Percentiles rank a stretch among this genome's conserved stretches.
Conservation (phyloP, 1,140 invertebrate genomes). For the Thereuonema tuberculata region DNA sequence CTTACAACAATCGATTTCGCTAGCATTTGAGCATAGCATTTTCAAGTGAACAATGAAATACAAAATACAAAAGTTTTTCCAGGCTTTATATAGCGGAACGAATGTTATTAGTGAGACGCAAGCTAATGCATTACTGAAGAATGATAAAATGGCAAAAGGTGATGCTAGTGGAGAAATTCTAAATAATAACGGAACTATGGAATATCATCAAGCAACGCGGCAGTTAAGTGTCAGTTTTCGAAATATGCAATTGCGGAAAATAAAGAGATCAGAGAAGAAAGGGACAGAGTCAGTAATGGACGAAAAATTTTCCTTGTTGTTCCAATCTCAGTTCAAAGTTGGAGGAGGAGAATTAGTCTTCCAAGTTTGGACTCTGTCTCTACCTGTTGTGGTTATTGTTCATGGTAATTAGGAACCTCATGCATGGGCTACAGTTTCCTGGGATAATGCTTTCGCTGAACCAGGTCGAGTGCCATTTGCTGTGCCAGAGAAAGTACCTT, state of each 20-base stretch:
- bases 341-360: conserved; percentile 79
- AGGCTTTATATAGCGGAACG: no score
- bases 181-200: conserved; percentile 88
- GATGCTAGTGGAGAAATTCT: conserved; percentile 85
- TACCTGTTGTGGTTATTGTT: conserved; percentile 94
- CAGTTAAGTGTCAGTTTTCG: conserved; percentile 62
- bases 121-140: no score
- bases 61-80: no score
- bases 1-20: no score
- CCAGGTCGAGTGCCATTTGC: conserved; percentile 76
- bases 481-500: conserved; percentile 72
- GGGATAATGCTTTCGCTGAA: conserved; percentile 95
- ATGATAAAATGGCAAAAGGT: no score
- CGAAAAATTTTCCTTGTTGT: conserved; percentile 88
- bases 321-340: conserved; percentile 84
- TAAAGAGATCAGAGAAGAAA: conserved; percentile 65
- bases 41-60: no score
- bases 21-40: no score
- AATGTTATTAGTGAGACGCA: no score
- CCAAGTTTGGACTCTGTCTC: conserved; percentile 60
- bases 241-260: conserved; percentile 74
- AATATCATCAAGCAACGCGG: conserved; percentile 63
- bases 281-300: conserved; percentile 74
- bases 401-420: conserved; percentile 96
- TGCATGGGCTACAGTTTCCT: conserved; percentile 91